phyloP scores from a whole-genome alignment of 2,888 invertebrate genomes.

The Lasioglossum morio region DNA sequence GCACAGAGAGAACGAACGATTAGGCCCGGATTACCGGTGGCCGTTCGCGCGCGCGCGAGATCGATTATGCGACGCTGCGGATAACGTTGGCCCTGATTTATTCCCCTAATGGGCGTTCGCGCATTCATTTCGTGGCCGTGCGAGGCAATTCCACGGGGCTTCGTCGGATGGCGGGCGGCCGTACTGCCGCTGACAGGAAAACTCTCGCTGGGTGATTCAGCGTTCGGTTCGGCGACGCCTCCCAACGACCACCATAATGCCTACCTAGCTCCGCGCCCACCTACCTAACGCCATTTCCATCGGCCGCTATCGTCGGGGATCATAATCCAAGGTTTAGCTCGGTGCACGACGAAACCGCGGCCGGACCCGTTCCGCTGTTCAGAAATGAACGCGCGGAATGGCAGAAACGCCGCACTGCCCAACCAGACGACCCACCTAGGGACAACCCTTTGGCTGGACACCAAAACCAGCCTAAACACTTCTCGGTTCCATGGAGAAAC shows the following conservation, averaged over 20 bases:
- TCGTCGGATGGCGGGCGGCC: conserved; percentile 75
- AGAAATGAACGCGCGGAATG: conserved; percentile 44
- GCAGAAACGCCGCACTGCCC: conserved; percentile 24
- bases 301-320: conserved; percentile 75
- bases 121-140: conserved; percentile 83
- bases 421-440: background rate
- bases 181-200: conserved; percentile 84
- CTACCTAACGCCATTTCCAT: conserved; percentile 75
- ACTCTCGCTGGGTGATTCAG: conserved; percentile 85
- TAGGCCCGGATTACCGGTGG: conserved; percentile 69
- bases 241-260: conserved; percentile 80
- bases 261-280: conserved; percentile 74
- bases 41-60: conserved; percentile 70
- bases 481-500: background rate
- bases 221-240: conserved; percentile 84
- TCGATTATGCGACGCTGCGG: conserved; percentile 83
- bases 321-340: conserved; percentile 72
- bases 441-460: conserved; percentile 2
- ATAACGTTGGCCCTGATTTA: conserved; percentile 84
- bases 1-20: conserved; percentile 63
- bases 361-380: conserved; percentile 54
- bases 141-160: conserved; percentile 82
- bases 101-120: conserved; percentile 85
- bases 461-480: background rate
- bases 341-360: conserved; percentile 67